Evolutionary conservation across 1,140 invertebrate species (phyloP).

Genomic region (Caenorhabditis remanei): DNA sequence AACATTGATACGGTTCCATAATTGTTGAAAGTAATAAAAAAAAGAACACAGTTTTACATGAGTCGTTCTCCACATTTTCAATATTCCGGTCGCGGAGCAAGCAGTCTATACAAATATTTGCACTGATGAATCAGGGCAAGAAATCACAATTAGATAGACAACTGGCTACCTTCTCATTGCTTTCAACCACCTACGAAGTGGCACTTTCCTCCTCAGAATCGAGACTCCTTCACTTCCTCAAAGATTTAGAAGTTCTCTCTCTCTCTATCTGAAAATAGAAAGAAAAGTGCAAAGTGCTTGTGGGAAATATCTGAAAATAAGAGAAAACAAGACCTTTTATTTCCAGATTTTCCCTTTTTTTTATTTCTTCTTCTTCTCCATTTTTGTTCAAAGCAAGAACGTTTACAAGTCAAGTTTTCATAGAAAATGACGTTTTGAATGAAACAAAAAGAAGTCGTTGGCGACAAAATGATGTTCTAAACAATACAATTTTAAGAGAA

Average conservation of each 20-base stretch:
- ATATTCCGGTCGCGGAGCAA: slow-evolving; percentile 29
- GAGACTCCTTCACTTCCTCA: too few relatives aligned
- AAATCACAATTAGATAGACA: slow-evolving; percentile 19
- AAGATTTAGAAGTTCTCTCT: not conserved
- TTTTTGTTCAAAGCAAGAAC: not conserved
- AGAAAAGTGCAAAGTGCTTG: slow-evolving; percentile 2
- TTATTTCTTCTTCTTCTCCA: not conserved
- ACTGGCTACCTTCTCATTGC: not conserved
- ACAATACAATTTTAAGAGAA: not conserved
- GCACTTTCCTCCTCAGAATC: not conserved
- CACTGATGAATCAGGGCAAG: slow-evolving; percentile 37
- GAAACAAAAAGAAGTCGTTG: not conserved
- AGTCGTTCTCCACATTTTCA: not conserved
- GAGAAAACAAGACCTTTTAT: not conserved
- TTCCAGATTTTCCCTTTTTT: too few relatives aligned
- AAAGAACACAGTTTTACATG: not conserved
- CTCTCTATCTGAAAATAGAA: not conserved
- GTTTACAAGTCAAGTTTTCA: too few relatives aligned
- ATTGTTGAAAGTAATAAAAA: slow-evolving; percentile 23
- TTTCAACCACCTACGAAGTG: not conserved
- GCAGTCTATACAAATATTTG: slow-evolving; percentile 51
- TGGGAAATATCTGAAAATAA: not conserved
- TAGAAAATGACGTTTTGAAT: not conserved
- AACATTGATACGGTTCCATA: slow-evolving; percentile 30
- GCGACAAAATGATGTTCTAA: too few relatives aligned